Evolutionary conservation across 2,888 invertebrate species (phyloP).

Genomic region (Drosophila yooni): DNA sequence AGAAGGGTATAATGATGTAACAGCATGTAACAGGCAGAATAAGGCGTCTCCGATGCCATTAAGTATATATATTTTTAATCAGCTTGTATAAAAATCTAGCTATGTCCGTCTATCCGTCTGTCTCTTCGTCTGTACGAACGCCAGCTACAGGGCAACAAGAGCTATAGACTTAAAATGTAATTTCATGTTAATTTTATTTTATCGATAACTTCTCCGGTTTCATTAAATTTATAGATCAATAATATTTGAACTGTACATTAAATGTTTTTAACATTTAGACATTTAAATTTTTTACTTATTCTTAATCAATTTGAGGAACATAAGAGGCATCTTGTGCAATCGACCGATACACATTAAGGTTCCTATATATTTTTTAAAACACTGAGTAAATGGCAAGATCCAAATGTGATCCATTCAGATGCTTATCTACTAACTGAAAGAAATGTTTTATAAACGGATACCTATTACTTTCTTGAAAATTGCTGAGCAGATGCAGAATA

Average conservation of each 20-base stretch:
- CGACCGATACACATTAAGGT: no score
- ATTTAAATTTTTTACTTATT: background rate
- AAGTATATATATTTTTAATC: background rate
- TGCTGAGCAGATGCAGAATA: background rate
- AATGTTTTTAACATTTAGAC: background rate
- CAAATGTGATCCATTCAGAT: background rate
- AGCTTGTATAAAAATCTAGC: background rate
- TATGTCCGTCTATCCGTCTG: background rate
- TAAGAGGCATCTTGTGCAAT: background rate
- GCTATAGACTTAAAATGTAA: background rate
- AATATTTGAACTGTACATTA: no score
- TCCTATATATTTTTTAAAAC: background rate
- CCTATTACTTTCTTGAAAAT: background rate
- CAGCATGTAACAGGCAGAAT: background rate
- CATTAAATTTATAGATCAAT: background rate
- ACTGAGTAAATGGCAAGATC: background rate
- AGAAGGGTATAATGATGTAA: background rate
- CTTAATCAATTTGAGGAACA: background rate
- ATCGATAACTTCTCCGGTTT: background rate
- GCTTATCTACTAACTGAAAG: background rate
- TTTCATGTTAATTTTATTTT: background rate
- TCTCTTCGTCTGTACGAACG: background rate
- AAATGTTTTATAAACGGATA: background rate
- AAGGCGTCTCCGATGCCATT: background rate
- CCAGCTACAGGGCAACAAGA: background rate